Conservation (phyloP, 2,888 invertebrate genomes). For the Caenorhabditis becei region DNA sequence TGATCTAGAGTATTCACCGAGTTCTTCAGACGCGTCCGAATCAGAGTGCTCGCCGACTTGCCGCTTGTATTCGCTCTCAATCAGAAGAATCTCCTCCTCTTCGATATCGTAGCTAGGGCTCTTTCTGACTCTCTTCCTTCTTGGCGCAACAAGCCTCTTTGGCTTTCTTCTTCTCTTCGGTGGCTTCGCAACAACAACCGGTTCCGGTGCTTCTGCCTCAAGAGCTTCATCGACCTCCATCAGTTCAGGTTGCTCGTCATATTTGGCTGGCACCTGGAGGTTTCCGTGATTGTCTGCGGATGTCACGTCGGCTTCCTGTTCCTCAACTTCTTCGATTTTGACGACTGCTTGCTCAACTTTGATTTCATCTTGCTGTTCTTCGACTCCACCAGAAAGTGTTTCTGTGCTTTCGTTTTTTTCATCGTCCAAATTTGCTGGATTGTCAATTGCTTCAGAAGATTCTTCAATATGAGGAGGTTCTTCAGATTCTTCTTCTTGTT, state of each 20-base stretch:
- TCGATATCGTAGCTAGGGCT: not conserved
- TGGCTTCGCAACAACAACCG: not conserved
- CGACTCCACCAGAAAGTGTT: too few relatives aligned
- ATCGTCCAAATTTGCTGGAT: not conserved
- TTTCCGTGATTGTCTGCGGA: too few relatives aligned
- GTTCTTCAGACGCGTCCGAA: not conserved
- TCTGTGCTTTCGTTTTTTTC: not conserved
- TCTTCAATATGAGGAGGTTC: not conserved
- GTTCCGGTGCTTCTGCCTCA: too few relatives aligned
- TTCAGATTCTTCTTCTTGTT: not conserved
- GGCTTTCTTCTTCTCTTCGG: not conserved
- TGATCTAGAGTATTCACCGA: too few relatives aligned
- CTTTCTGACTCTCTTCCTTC: not conserved
- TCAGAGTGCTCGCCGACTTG: slow-evolving; percentile 1
- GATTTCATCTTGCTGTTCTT: too few relatives aligned
- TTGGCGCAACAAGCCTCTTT: not conserved
- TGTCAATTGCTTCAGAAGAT: not conserved
- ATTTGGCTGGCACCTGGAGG: too few relatives aligned
- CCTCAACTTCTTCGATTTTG: too few relatives aligned
- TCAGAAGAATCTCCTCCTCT: slow-evolving; percentile 9
- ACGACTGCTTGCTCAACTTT: too few relatives aligned
- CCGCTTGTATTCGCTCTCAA: not conserved
- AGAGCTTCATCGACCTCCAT: too few relatives aligned
- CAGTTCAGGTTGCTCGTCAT: too few relatives aligned
- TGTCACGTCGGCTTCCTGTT: too few relatives aligned